Evolutionary conservation across 92 coral and sea anemone species (phyloP).

Genomic region (Zoanthus sansibaricus): DNA sequence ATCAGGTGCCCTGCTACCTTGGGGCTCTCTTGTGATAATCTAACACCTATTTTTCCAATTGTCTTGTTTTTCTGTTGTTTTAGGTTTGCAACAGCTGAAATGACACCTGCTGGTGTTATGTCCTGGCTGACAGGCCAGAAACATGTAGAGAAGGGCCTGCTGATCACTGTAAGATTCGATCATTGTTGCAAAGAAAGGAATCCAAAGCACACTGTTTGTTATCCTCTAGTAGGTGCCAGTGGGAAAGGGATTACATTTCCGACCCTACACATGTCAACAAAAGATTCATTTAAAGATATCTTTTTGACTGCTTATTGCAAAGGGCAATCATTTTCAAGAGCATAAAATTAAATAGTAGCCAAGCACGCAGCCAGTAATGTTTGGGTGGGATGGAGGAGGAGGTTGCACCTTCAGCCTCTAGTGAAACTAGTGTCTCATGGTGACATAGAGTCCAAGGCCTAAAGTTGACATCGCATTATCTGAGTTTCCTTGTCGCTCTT

Average conservation of each 20-base stretch:
- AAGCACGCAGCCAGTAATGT: not conserved
- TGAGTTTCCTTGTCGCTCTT: not conserved
- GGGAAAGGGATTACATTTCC: conserved; percentile 38
- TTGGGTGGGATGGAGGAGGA: conserved; percentile 10
- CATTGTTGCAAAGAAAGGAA: conserved; percentile 42
- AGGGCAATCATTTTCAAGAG: conserved; percentile 42
- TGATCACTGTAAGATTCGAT: conserved; percentile 36
- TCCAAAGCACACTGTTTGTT: conserved; percentile 48
- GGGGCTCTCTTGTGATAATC: conserved; percentile 36
- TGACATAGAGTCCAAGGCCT: conserved; percentile 13
- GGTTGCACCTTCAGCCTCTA: not conserved
- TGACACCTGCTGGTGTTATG: conserved; percentile 46
- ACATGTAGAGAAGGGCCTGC: conserved; percentile 48
- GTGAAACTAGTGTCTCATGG: conserved; percentile 13
- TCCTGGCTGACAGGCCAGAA: conserved; percentile 49
- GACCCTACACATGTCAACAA: conserved; percentile 32
- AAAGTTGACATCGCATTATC: not conserved
- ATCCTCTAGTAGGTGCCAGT: conserved; percentile 42
- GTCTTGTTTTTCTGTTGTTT: conserved; percentile 26
- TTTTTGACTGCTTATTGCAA: conserved; percentile 30
- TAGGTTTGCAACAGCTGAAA: conserved; percentile 43
- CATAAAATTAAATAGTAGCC: not conserved
- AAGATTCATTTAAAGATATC: conserved; percentile 25
- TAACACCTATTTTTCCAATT: conserved; percentile 24
- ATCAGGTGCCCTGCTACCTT: conserved; percentile 29